These are phyloP conservation scores for Alca torda DNA, from an alignment of 2,797 vertebrate species.

Conservation along the genomic window DNA sequence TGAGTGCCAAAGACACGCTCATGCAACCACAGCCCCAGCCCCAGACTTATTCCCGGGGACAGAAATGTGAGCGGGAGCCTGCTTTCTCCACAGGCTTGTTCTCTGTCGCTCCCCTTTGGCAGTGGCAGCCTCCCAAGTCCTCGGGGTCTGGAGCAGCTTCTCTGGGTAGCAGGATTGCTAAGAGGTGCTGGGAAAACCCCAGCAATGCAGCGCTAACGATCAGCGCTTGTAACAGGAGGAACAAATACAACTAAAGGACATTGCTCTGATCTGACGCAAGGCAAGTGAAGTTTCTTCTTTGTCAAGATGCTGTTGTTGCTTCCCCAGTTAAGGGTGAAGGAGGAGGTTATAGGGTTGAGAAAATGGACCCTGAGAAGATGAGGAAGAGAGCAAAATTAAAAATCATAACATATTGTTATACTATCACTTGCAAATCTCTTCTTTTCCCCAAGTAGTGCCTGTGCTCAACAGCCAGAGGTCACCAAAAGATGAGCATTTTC, in stretches of 20 bases:
- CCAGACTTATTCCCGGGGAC: neutral
- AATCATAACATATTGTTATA: neutral
- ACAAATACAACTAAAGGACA: neutral
- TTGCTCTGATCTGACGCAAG: neutral
- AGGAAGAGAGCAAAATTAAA: neutral
- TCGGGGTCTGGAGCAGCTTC: neutral
- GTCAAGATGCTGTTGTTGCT: neutral
- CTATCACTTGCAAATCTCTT: neutral
- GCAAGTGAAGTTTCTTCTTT: neutral
- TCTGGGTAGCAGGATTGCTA: neutral
- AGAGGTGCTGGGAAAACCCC: conserved; percentile 17
- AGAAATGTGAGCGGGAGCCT: conserved; percentile 14
- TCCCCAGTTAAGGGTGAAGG: neutral
- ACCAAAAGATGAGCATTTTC: neutral
- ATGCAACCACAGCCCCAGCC: conserved; percentile 3
- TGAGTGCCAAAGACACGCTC: conserved; percentile 46
- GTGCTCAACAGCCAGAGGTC: neutral
- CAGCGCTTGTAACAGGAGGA: neutral
- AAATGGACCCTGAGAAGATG: neutral
- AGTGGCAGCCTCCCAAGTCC: neutral
- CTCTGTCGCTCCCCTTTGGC: neutral
- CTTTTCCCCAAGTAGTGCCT: neutral
- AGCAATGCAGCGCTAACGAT: neutral
- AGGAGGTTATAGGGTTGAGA: neutral
- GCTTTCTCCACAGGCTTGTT: neutral